Evolutionary conservation across 2,888 invertebrate genomes (phyloP), one percentile per base, ranked within the genome.

Genomic region (Mythimna loreyi): DNA sequence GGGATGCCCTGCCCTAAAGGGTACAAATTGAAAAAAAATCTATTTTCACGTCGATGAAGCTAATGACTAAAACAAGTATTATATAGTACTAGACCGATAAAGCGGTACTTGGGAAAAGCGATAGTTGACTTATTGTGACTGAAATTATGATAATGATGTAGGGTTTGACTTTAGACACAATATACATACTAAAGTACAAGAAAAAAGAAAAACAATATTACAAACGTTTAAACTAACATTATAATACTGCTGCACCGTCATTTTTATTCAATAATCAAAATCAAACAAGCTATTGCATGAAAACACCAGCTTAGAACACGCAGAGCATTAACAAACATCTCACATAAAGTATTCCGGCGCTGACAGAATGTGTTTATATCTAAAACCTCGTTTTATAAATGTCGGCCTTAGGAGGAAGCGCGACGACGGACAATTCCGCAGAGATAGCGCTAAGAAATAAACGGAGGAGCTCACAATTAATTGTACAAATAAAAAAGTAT

Each of bases 371-470:
- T 62, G 80, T 82, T 81, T 71, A 67, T 63, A 70, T 70, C 74
- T 77, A 70, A 68, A 77, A 82, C 72, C 74, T 80, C 80, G 83
- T 82, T 78, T 82, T 72, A 70, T 53, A 82, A 67, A 64, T 82
- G 82, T 82, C 82, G 52, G 49, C 49, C 16, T 49, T 47, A 55
- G 16, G 28, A 45, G 25, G 33, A 23, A 36, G 23, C 40, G 25
- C 25, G n/a, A 36, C 33, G 57, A 9, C 49, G 19, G 16, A 50
- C 47, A 40, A 58, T 8, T 33, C 67, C 75, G 28, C 45, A 21
- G 57, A 73, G 66, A 58, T 57, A 58, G 36, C 57, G 9, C 33
- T 13, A 30, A 67, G 36, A 53, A 53, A 68, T 68, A 58, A 60
- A 61, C 19, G 36, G 16, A 55, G 47, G 36, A 55, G 56, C 30